Evolutionary conservation across 1,140 invertebrate species (phyloP).

Genomic region (Drosophila repleta): DNA sequence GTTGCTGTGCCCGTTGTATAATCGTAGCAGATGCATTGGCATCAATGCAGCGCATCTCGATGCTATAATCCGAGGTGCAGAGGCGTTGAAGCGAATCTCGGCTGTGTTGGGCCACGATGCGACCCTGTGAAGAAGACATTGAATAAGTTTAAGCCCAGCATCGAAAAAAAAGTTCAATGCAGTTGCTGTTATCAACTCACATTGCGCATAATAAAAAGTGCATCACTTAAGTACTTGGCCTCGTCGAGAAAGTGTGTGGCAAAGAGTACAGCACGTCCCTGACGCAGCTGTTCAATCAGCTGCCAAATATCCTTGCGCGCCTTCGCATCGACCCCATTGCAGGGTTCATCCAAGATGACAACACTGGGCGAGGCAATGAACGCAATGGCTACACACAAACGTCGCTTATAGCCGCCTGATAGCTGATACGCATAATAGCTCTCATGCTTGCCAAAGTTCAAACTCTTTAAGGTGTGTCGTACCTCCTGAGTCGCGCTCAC

Average conservation of each 20-base stretch:
- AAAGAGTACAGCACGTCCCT: conserved; percentile 88
- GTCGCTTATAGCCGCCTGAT: conserved; percentile 87
- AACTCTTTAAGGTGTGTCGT: conserved; percentile 85
- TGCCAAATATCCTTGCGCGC: conserved; percentile 90
- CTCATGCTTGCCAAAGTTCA: conserved; percentile 86
- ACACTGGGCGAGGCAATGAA: conserved; percentile 88
- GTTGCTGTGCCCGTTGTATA: conserved; percentile 33
- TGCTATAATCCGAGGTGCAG: conserved; percentile 66
- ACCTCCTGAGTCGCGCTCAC: conserved; percentile 46
- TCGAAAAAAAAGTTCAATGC: too few species aligned
- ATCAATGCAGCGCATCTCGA: conserved; percentile 61
- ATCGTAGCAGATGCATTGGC: conserved; percentile 27
- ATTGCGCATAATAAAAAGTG: conserved; percentile 87
- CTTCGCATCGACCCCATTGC: conserved; percentile 91
- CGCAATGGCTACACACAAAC: conserved; percentile 87
- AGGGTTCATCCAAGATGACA: conserved; percentile 93
- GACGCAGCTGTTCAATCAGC: conserved; percentile 88
- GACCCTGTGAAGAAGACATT: conserved; percentile 49
- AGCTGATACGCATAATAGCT: conserved; percentile 85
- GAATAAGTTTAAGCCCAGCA: background rate
- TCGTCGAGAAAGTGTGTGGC: conserved; percentile 90
- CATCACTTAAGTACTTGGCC: conserved; percentile 88
- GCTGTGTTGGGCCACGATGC: conserved; percentile 77
- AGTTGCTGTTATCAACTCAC: conserved; percentile 61
- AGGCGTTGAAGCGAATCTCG: conserved; percentile 69